Evolutionary conservation across 2,113 vertebrate genomes (phyloP).

Genomic region (Gopherus evgoodei): DNA sequence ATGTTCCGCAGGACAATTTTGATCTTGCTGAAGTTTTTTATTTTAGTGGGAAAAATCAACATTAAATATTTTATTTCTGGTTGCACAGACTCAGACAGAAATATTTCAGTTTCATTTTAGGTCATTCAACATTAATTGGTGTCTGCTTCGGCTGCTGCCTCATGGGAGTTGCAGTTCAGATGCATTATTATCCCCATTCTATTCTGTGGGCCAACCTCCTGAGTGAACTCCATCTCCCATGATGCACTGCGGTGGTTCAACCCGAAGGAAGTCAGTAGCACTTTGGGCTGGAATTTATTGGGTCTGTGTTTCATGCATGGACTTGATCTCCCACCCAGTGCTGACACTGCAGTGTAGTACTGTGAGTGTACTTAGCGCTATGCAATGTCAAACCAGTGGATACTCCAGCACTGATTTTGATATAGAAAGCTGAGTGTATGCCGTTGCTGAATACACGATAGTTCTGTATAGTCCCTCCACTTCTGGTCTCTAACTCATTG

Average conservation of each 20-base stretch:
- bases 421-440: background rate
- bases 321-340: conserved; percentile 20
- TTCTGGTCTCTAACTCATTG: background rate
- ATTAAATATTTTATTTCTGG: background rate
- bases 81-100: background rate
- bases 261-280: background rate
- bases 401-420: background rate
- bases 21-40: background rate
- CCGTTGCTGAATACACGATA: background rate
- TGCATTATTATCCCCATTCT: background rate
- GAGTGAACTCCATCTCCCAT: background rate
- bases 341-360: background rate
- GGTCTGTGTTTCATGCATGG: background rate
- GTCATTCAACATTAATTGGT: background rate
- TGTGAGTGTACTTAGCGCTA: background rate
- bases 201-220: background rate
- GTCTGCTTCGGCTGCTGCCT: background rate
- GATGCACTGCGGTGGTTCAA: background rate
- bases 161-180: background rate
- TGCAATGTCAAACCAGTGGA: conserved; percentile 28
- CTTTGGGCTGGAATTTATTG: background rate
- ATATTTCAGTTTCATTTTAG: background rate
- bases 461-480: background rate
- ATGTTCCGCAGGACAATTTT: background rate
- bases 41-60: conserved; percentile 15